phyloP scores from a whole-genome alignment of 1,140 invertebrate species.

The Probaryconus sp. region DNA sequence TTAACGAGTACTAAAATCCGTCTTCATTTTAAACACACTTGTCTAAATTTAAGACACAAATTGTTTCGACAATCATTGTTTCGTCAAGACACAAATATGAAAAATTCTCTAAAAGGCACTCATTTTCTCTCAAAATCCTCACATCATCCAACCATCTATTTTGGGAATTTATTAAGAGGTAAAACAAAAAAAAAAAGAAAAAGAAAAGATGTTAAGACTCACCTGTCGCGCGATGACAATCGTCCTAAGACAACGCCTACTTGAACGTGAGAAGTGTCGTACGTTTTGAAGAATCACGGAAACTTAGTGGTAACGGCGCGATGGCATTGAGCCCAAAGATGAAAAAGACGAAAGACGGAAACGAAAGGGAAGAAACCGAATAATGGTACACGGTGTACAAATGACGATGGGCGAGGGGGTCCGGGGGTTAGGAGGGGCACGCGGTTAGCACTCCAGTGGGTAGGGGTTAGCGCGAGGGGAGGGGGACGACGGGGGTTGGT shows the following conservation, averaged over 20 bases:
- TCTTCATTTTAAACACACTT: no score
- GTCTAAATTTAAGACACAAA: no score
- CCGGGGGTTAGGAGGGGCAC: not conserved
- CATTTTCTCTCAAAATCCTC: no score
- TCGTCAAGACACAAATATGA: no score
- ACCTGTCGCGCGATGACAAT: constrained; percentile 19
- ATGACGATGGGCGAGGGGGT: not conserved
- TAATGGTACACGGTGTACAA: constrained; percentile 3
- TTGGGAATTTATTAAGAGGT: no score
- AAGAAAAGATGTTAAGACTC: no score
- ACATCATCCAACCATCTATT: no score
- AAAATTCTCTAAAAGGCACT: no score
- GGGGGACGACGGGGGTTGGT: not conserved
- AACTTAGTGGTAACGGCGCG: constrained; percentile 19
- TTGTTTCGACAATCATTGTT: no score
- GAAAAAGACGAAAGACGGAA: not conserved
- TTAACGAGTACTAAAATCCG: no score
- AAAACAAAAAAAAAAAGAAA: no score
- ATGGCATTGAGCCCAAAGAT: constrained; percentile 21
- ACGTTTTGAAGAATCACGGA: constrained; percentile 12
- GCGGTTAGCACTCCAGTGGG: no score
- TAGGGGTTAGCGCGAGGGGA: not conserved
- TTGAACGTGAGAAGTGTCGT: constrained; percentile 3
- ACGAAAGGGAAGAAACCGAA: not conserved
- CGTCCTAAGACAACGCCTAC: constrained; percentile 41